phyloP scores from a whole-genome alignment of 2,797 vertebrate species.

The Hirundo rustica region DNA sequence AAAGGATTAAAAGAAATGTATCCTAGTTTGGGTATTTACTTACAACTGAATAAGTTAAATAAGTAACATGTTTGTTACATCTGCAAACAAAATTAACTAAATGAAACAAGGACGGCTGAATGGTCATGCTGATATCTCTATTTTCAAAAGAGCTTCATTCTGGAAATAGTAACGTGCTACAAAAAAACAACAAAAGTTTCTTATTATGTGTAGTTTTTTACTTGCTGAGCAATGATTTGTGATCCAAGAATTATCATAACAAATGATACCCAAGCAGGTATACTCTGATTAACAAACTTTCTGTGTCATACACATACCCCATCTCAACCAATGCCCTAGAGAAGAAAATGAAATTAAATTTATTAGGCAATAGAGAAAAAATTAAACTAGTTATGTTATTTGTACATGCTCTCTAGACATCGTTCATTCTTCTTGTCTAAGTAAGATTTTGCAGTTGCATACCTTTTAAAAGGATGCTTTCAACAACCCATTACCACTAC shows the following conservation, averaged over 20 bases:
- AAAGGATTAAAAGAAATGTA: conserved; percentile 61
- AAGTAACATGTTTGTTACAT: conserved; percentile 62
- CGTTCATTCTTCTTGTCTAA: background rate
- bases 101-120: conserved; percentile 47
- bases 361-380: background rate
- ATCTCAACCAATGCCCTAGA: background rate
- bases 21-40: conserved; percentile 58
- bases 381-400: background rate
- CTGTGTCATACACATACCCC: background rate
- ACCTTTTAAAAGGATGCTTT: background rate
- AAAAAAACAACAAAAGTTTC: conserved; percentile 44
- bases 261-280: background rate
- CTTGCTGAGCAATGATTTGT: background rate
- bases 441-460: background rate
- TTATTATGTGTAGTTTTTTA: conserved; percentile 32
- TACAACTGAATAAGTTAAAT: conserved; percentile 43
- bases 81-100: conserved; percentile 65
- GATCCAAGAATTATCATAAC: background rate
- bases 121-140: conserved; percentile 28
- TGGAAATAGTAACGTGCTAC: conserved; percentile 40
- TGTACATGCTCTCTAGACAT: background rate
- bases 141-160: conserved; percentile 57
- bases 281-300: background rate
- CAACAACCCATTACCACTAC: background rate
- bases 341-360: background rate